Conservation (phyloP, 2,888 invertebrate species). For the Meteorus cinctellus region DNA sequence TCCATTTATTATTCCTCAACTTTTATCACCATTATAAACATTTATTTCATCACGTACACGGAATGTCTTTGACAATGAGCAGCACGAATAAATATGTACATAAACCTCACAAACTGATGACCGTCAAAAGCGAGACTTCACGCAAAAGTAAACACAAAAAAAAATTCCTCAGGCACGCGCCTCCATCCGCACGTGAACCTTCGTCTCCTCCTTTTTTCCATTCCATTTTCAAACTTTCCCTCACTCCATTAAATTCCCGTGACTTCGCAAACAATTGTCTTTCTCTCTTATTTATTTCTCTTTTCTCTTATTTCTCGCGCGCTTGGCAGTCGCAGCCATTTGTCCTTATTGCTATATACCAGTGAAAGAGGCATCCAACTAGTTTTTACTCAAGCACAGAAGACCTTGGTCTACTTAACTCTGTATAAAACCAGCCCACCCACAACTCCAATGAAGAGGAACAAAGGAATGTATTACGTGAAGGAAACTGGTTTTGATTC, state of each 20-base stretch:
- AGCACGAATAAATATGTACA: neutral
- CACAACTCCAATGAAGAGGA: slow-evolving; percentile 14
- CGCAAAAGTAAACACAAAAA: slow-evolving; percentile 30
- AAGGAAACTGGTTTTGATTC: slow-evolving; percentile 25
- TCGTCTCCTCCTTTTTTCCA: slow-evolving; percentile 1
- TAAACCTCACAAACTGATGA: neutral
- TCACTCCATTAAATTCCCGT: slow-evolving; percentile 2
- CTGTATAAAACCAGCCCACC: slow-evolving; percentile 21
- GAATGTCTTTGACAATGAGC: neutral
- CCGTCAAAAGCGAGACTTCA: neutral
- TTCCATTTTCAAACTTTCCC: slow-evolving; percentile 18
- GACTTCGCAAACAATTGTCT: slow-evolving; percentile 38
- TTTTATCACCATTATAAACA: neutral
- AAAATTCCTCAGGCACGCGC: neutral
- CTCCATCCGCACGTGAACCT: neutral
- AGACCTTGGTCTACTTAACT: slow-evolving; percentile 27
- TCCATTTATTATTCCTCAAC: neutral
- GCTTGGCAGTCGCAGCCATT: slow-evolving; percentile 39
- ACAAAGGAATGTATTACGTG: slow-evolving; percentile 10
- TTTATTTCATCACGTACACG: neutral
- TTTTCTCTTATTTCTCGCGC: neutral
- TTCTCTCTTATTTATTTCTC: slow-evolving; percentile 8
- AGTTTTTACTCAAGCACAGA: slow-evolving; percentile 4
- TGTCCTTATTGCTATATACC: slow-evolving; percentile 18
- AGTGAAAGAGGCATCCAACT: slow-evolving; percentile 13